phyloP scores from a whole-genome alignment of 2,113 vertebrate genomes.

The Propithecus coquereli region DNA sequence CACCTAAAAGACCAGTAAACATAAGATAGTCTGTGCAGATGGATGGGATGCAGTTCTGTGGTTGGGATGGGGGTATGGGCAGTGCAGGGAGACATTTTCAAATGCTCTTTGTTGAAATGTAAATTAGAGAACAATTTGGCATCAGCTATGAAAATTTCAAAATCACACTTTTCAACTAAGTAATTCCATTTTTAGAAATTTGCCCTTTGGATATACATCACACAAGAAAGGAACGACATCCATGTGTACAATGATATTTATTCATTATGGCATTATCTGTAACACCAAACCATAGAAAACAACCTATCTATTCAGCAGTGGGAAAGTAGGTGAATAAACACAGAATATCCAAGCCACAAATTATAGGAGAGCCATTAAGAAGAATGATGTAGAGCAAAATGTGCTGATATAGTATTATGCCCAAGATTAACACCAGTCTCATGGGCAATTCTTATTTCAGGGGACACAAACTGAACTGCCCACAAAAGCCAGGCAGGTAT shows the following conservation, averaged over 20 bases:
- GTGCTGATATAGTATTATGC: not conserved
- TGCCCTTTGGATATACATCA: not conserved
- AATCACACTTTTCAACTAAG: not conserved
- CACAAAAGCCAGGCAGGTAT: not conserved
- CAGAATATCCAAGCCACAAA: not conserved
- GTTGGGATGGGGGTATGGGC: no score
- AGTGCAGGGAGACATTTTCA: not conserved
- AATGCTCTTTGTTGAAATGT: not conserved
- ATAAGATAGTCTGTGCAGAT: not conserved
- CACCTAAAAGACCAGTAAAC: not conserved
- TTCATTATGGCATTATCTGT: not conserved
- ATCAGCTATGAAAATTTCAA: constrained; percentile 31
- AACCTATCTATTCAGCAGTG: not conserved
- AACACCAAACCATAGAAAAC: not conserved
- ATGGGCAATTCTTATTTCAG: not conserved
- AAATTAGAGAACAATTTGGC: not conserved
- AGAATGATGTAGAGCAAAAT: not conserved
- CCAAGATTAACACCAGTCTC: not conserved
- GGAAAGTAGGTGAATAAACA: not conserved
- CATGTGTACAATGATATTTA: not conserved
- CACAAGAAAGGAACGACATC: not conserved
- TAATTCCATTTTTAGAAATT: not conserved
- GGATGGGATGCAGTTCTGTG: not conserved
- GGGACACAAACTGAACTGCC: not conserved
- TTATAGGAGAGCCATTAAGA: not conserved